Conservation (phyloP, 2,797 vertebrate species). For the Lepilemur septentrionalis region DNA sequence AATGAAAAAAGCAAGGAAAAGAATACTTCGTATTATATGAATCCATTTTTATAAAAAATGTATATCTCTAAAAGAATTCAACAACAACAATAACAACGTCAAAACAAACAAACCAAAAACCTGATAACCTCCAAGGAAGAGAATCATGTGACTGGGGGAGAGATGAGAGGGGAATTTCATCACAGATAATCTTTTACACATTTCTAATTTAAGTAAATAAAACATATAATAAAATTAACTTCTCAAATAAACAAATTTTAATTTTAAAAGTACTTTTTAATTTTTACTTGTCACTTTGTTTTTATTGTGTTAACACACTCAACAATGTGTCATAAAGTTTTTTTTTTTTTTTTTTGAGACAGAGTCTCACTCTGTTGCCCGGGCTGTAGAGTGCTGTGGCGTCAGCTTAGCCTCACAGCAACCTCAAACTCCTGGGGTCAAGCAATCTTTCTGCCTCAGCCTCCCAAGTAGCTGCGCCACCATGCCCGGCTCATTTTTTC, state of each 20-base stretch:
- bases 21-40: background rate
- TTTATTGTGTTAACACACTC: background rate
- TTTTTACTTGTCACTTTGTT: background rate
- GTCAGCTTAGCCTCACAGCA: too few relatives aligned
- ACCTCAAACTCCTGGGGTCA: too few relatives aligned
- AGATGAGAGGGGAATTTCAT: background rate
- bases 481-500: too few relatives aligned
- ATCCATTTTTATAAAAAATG: background rate
- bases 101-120: background rate
- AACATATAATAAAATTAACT: background rate
- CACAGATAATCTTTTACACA: background rate
- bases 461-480: too few relatives aligned
- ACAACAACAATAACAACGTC: background rate
- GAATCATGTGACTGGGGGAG: background rate
- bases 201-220: constrained; percentile 19
- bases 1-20: background rate
- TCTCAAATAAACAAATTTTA: background rate
- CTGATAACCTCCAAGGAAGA: background rate
- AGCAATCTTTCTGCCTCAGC: too few relatives aligned
- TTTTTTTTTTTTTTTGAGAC: too few relatives aligned
- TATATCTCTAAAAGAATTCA: background rate
- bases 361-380: too few relatives aligned
- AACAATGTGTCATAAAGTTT: background rate
- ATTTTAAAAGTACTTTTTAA: background rate
- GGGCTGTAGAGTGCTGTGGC: too few relatives aligned